Evolutionary conservation across 2,888 invertebrate genomes (phyloP).

Genomic region (Pachliopta kotzebuea): DNA sequence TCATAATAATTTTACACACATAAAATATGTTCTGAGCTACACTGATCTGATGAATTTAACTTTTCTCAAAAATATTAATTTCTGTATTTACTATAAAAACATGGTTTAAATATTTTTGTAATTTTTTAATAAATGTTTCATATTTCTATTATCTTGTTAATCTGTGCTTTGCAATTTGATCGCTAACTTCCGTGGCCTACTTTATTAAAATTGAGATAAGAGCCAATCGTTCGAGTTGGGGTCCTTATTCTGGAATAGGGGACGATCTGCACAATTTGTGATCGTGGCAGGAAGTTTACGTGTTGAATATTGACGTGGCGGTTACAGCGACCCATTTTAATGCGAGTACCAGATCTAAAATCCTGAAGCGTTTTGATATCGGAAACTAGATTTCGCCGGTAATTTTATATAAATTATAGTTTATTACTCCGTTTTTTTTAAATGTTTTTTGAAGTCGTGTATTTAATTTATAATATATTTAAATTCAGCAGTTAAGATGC

Average conservation of each 20-base stretch:
- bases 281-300: constrained; percentile 54
- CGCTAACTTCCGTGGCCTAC: constrained; percentile 3
- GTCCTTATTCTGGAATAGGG: constrained; percentile 34
- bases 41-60: not conserved
- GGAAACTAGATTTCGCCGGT: constrained; percentile 1
- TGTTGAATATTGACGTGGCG: constrained; percentile 67
- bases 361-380: constrained; percentile 3
- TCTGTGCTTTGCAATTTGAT: constrained; percentile 5
- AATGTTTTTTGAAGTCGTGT: not conserved
- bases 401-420: not conserved
- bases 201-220: constrained; percentile 6
- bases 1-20: not conserved
- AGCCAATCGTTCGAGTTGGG: constrained; percentile 19
- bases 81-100: no score
- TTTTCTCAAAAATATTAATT: no score
- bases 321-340: constrained; percentile 10
- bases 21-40: not conserved
- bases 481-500: constrained; percentile 49
- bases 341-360: constrained; percentile 19
- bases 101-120: no score
- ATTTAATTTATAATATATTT: not conserved
- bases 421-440: not conserved
- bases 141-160: not conserved
- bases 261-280: constrained; percentile 49
- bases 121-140: not conserved